phyloP scores from a whole-genome alignment of 2,113 vertebrate genomes.

The Malaclemys terrapin region DNA sequence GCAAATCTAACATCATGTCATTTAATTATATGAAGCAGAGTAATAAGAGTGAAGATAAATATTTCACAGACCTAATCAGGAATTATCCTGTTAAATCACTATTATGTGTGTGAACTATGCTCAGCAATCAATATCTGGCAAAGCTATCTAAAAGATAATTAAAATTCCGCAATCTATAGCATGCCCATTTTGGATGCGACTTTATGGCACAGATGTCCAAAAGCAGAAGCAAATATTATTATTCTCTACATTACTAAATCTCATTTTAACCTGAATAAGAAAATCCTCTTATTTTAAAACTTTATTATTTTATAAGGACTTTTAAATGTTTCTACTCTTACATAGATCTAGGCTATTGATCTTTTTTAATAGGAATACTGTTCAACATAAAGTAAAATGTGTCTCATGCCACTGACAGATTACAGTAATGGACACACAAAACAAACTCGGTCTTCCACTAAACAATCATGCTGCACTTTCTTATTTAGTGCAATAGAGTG shows the following conservation, averaged over 20 bases:
- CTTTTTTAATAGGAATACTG: background rate
- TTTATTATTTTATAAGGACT: background rate
- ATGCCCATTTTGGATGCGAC: conserved; percentile 14
- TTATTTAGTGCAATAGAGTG: background rate
- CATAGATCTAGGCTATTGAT: background rate
- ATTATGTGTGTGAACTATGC: conserved; percentile 19
- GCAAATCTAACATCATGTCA: conserved; percentile 55
- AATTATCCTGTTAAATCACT: conserved; percentile 63
- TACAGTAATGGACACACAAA: background rate
- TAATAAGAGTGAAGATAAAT: conserved; percentile 66
- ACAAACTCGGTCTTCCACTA: background rate
- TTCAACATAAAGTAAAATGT: background rate
- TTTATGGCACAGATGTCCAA: conserved; percentile 16
- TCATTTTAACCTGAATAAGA: background rate
- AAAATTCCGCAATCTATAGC: conserved; percentile 22
- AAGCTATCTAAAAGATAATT: conserved; percentile 60
- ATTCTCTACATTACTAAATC: background rate
- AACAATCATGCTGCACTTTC: background rate
- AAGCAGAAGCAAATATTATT: conserved; percentile 5
- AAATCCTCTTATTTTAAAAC: background rate
- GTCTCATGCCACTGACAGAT: background rate
- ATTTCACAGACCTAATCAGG: conserved; percentile 69
- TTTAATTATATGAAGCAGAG: conserved; percentile 51
- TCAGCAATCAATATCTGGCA: conserved; percentile 55
- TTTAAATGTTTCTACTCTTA: background rate